Evolutionary conservation across 2,888 invertebrate genomes (phyloP).

Genomic region (Lasioglossum leucozonium): DNA sequence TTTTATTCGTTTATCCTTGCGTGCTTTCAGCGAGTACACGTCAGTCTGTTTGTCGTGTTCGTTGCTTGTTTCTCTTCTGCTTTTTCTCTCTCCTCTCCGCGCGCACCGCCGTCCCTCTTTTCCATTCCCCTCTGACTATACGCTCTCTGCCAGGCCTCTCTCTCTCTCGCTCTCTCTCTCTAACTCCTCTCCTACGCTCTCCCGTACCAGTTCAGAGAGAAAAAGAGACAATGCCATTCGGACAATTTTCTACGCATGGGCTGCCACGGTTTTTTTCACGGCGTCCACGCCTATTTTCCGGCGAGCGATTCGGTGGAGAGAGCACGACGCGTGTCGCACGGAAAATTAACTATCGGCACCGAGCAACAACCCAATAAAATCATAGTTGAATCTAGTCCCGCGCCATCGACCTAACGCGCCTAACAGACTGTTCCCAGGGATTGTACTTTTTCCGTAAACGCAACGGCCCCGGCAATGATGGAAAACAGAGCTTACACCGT

Average conservation of each 20-base stretch:
- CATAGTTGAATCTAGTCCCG: neutral
- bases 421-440: no score
- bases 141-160: constrained; percentile 20
- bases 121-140: constrained; percentile 12
- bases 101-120: constrained; percentile 26
- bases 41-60: constrained; percentile 62
- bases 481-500: no score
- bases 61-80: constrained; percentile 48
- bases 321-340: constrained; percentile 29
- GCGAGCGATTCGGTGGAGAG: constrained; percentile 65
- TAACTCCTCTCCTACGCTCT: constrained; percentile 21
- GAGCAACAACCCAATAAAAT: neutral
- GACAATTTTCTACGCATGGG: constrained; percentile 73
- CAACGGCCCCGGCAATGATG: no score
- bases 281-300: constrained; percentile 73
- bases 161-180: no score
- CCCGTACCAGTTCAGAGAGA: neutral
- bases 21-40: constrained; percentile 66
- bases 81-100: constrained; percentile 11
- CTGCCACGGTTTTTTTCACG: constrained; percentile 67
- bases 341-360: constrained; percentile 19
- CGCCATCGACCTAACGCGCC: neutral
- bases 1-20: constrained; percentile 68
- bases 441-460: no score
- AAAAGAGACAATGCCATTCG: constrained; percentile 57